A percentile compares a stretch with the other conserved stretches of the same genome.
Conservation (phyloP, 2,888 invertebrate genomes). For the Xylota segnis region DNA sequence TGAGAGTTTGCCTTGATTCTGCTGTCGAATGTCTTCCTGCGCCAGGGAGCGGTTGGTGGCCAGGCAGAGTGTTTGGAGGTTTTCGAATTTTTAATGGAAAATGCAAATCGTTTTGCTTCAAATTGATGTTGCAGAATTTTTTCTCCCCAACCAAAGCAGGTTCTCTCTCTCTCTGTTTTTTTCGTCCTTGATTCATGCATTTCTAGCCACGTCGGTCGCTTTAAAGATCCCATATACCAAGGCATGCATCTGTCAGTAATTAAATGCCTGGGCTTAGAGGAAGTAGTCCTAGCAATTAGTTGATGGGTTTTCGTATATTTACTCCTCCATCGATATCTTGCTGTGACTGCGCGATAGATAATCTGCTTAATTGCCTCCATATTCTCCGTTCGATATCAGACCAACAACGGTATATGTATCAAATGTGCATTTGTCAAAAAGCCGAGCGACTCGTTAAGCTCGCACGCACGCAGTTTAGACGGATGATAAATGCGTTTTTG, state of each 20-base stretch:
- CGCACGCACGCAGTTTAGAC: slow-evolving; percentile 51
- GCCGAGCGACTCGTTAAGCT: slow-evolving; percentile 33
- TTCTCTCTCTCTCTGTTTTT: background rate
- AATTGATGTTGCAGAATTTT: slow-evolving; percentile 64
- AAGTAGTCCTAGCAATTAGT: slow-evolving; percentile 57
- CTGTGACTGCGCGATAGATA: slow-evolving; percentile 13
- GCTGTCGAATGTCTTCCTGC: slow-evolving; percentile 11
- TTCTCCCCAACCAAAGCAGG: slow-evolving; percentile 13
- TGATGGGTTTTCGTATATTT: slow-evolving; percentile 58
- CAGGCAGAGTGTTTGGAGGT: slow-evolving; percentile 65
- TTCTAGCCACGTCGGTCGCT: slow-evolving; percentile 15
- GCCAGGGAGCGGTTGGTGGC: slow-evolving; percentile 14
- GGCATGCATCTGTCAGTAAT: too few relatives aligned
- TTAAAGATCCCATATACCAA: too few relatives aligned
- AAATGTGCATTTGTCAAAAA: slow-evolving; percentile 55
- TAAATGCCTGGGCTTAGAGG: too few relatives aligned
- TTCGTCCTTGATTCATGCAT: slow-evolving; percentile 35
- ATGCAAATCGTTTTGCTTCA: slow-evolving; percentile 70
- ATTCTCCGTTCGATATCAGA: slow-evolving; percentile 10
- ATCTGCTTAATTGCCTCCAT: slow-evolving; percentile 48
- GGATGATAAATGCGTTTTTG: slow-evolving; percentile 63
- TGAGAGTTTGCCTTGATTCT: slow-evolving; percentile 15
- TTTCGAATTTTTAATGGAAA: slow-evolving; percentile 74
- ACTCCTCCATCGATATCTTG: background rate
- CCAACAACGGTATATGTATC: slow-evolving; percentile 4